A percentile compares a stretch with the other conserved stretches of the same genome.
phyloP scores from a whole-genome alignment of 2,113 vertebrate species.

The Hemiscyllium ocellatum region DNA sequence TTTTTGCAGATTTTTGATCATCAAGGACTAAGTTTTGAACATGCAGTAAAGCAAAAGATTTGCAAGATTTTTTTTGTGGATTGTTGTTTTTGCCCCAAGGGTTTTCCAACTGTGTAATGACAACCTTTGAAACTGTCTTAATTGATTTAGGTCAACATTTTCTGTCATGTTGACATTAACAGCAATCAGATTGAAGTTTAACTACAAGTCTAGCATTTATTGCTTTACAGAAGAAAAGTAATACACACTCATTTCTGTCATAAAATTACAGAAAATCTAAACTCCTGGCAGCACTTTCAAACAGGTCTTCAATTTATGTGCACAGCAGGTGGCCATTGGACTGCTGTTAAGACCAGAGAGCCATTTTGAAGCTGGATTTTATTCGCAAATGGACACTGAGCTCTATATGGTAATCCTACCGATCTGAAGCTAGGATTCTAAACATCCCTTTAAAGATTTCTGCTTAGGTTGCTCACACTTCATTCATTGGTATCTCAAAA shows the following conservation, averaged over 20 bases:
- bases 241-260: neutral
- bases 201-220: neutral
- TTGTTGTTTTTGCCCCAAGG: neutral
- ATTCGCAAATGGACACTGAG: neutral
- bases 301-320: neutral
- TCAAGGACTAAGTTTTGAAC: neutral
- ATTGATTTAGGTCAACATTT: neutral
- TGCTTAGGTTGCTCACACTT: neutral
- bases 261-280: neutral
- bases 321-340: neutral
- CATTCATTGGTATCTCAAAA: neutral
- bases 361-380: neutral
- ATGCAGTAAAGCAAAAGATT: neutral
- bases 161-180: neutral
- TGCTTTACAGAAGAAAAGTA: neutral
- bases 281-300: neutral
- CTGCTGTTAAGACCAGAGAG: neutral
- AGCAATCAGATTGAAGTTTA: neutral
- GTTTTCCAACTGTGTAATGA: neutral
- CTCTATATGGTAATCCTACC: neutral
- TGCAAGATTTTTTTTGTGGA: neutral
- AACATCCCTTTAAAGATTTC: neutral
- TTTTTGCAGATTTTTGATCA: neutral
- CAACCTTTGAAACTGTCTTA: neutral
- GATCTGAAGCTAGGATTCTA: neutral